Base-by-base conservation (phyloP, 2,797 vertebrate species). In the Cichlasoma orientale region DNA sequence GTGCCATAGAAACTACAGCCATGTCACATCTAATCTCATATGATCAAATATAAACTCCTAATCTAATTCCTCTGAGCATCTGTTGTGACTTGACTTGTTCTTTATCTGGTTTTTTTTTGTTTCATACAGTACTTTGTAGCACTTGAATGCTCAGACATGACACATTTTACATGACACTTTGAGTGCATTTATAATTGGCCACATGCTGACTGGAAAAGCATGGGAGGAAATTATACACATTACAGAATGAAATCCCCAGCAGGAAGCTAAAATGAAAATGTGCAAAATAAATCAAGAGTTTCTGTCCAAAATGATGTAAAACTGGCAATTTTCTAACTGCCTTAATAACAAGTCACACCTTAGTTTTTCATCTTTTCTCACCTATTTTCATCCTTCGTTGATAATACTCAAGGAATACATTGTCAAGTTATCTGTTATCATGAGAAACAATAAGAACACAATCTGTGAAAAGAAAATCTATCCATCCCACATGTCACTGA, bases 121-220 rank as follows among this genome's bases (percentile, higher is more conserved):
- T 31, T 58, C n/a, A 52, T 10, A n/a, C 6, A 29, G 5, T 21
- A 25, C 1, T 7, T 5, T 3, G 9, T 33, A 27, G 8, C 47
- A 29, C 41, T 31, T 7, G 25, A 1, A 21, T 25, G 14, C 50
- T 71, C 23, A 25, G 4, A 25, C 57, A 25, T 56, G 33, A 31
- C 53, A 52, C 47, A 25, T 56, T 7, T 61, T 21, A 12, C 44
- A 6, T 58, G 16, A 71, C 68, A 12, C 50, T 44, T 5, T 4
- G 3, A 56, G 19, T 52, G 72, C 3, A 1, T 21, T 23, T 59
- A 10, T 85, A 75, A 89, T 56, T 73, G 50, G 57, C 61, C 61
- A 36, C 85, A 77, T 73, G 82, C 80, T 78, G 82, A 61, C 9
- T 58, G 13, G 29, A 63, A 78, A 80, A 78, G 53, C 7, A 33